Base-by-base conservation (phyloP, 1,140 invertebrate genomes). In the Theocolax elegans region DNA sequence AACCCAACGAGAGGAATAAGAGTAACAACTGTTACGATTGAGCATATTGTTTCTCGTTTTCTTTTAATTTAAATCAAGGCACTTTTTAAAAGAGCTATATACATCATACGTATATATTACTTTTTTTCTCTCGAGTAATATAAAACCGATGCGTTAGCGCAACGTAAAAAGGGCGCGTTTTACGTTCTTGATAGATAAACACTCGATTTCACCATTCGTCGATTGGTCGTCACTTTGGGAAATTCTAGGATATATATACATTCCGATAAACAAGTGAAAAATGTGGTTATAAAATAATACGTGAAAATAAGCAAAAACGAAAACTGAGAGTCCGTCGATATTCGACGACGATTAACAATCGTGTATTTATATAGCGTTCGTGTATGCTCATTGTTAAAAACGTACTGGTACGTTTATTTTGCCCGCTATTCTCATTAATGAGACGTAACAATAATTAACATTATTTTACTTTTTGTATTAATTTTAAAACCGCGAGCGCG, bases 341-440 rank as follows among this genome's bases (percentile, higher is more conserved):
- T 56, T 70, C 60, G 67, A 64, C n/a, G 51, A 40, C 17, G 6
- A 59, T 40, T n/a, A n/a, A 38, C 3, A 44, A 54, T 29, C 54
- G 54, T 53, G 27, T 56, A 56, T 58, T 69, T 70, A 63, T n/a
- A n/a, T 46, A 46, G 10, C 15, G 27, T 21, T 63, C 46, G 62
- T 76, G 65, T 74, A 73, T 75, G 78, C 68, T 70, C 60, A 75
- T 80, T 77, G 76, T 77, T 79, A 65, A 70, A 79, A 80, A 84
- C 82, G 79, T 84, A 82, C 83, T 82, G 79, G 79, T 83, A 83
- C 80, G 81, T 84, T 82, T 76, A 74, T 42, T 59, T 59, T 51
- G 44, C 54, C 53, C 65, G 40, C n/a, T 59, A 25, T 13, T 13
- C 23, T 49, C 59, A 9, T 2, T n/a, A 60, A 17, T 21, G 13